Percentiles rank a stretch among this genome's conserved stretches.
These are phyloP conservation scores for Tupaia chinensis DNA, from an alignment of 2,113 vertebrate genomes.

Conservation along the genomic window DNA sequence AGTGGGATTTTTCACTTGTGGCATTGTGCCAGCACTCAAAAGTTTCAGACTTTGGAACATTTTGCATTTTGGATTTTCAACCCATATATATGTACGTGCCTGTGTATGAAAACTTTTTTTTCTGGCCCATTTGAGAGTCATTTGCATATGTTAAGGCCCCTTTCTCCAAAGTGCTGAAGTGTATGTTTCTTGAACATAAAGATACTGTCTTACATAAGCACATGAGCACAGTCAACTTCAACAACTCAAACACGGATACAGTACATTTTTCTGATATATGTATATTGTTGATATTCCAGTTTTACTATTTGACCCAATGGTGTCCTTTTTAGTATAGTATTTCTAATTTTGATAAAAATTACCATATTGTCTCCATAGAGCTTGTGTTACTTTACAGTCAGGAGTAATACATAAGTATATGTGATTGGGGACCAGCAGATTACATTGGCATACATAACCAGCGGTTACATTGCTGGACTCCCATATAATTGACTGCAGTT, in stretches of 20 bases:
- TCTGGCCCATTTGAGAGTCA: not conserved
- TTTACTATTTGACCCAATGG: not conserved
- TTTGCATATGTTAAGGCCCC: not conserved
- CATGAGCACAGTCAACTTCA: not conserved
- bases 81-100: not conserved
- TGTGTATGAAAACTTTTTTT: not conserved
- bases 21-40: too few species aligned
- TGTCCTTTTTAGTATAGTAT: not conserved
- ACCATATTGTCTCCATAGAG: not conserved
- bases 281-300: not conserved
- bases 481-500: too few species aligned
- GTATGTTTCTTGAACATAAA: constrained; percentile 28
- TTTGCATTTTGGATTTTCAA: too few species aligned
- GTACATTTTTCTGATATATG: not conserved
- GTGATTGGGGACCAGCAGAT: not conserved
- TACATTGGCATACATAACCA: too few species aligned
- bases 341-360: constrained; percentile 27
- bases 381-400: not conserved
- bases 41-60: too few species aligned
- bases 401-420: not conserved
- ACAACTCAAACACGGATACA: not conserved
- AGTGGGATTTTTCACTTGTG: too few species aligned
- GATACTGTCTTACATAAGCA: not conserved
- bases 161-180: not conserved
- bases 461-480: too few species aligned